Conservation (phyloP, 2,888 invertebrate genomes). For the Ormyrus nitidulus region DNA sequence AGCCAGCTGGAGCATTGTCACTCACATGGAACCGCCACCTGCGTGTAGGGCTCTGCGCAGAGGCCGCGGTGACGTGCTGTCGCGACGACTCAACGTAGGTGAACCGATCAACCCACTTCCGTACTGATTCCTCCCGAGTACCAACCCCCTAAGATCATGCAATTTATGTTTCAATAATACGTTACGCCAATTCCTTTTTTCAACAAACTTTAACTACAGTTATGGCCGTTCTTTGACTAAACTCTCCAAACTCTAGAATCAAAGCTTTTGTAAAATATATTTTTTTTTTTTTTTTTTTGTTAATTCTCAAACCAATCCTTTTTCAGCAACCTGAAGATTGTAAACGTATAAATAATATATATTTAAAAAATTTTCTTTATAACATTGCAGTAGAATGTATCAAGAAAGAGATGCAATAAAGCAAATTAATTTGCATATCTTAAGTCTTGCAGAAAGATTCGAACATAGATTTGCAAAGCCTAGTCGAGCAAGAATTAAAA, state of each 20-base stretch:
- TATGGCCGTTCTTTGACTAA: conserved; percentile 12
- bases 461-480: conserved; percentile 51
- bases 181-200: conserved; percentile 7
- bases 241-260: conserved; percentile 35
- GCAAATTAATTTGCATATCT: conserved; percentile 25
- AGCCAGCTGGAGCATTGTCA: conserved; percentile 71
- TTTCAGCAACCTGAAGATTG: no score
- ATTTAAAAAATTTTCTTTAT: conserved; percentile 14
- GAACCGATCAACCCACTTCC: conserved; percentile 68
- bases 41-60: conserved; percentile 72
- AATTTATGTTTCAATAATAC: conserved; percentile 23
- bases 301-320: no score
- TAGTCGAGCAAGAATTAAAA: conserved; percentile 40
- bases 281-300: no score
- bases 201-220: background rate
- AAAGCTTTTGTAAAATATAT: background rate
- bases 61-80: conserved; percentile 73
- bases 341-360: background rate
- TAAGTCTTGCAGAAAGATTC: conserved; percentile 30
- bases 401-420: conserved; percentile 17
- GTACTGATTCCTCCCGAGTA: conserved; percentile 71
- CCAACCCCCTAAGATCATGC: conserved; percentile 68
- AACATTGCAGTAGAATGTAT: background rate
- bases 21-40: conserved; percentile 75
- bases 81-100: conserved; percentile 71